A percentile compares a stretch with the other conserved stretches of the same genome.
Conservation (phyloP, 2,888 invertebrate species). For the Glaucopsyche alexis region DNA sequence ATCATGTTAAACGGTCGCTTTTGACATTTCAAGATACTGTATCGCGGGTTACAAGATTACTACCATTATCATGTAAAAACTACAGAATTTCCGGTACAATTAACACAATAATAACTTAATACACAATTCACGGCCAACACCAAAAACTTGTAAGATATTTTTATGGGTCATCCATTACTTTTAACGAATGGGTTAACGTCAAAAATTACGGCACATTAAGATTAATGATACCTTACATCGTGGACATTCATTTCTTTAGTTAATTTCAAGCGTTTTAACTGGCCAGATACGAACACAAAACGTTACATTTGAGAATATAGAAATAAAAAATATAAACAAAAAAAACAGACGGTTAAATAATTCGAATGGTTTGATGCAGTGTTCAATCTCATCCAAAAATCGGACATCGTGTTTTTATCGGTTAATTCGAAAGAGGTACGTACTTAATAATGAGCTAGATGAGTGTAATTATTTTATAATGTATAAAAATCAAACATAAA, state of each 20-base stretch:
- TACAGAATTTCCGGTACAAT: slow-evolving; percentile 6
- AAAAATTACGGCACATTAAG: not conserved
- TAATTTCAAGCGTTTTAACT: not conserved
- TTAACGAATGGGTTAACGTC: not conserved
- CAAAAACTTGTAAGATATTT: not conserved
- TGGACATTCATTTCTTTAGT: not conserved
- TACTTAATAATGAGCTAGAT: too few relatives aligned
- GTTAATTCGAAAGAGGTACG: too few relatives aligned
- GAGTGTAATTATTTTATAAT: too few relatives aligned
- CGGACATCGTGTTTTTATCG: too few relatives aligned
- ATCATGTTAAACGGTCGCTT: not conserved
- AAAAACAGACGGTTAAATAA: too few relatives aligned
- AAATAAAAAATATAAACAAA: too few relatives aligned
- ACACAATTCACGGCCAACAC: not conserved
- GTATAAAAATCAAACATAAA: too few relatives aligned
- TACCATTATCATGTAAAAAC: not conserved
- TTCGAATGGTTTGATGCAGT: too few relatives aligned
- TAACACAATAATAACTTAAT: not conserved
- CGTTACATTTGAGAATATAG: not conserved
- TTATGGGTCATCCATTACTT: slow-evolving; percentile 13
- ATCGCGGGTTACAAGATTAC: not conserved
- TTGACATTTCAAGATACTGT: not conserved
- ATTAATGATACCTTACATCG: not conserved
- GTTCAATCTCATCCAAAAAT: too few relatives aligned
- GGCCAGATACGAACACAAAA: not conserved